These are phyloP conservation scores for Mallotus villosus DNA, from an alignment of 2,797 vertebrate species.

Conservation along the genomic window DNA sequence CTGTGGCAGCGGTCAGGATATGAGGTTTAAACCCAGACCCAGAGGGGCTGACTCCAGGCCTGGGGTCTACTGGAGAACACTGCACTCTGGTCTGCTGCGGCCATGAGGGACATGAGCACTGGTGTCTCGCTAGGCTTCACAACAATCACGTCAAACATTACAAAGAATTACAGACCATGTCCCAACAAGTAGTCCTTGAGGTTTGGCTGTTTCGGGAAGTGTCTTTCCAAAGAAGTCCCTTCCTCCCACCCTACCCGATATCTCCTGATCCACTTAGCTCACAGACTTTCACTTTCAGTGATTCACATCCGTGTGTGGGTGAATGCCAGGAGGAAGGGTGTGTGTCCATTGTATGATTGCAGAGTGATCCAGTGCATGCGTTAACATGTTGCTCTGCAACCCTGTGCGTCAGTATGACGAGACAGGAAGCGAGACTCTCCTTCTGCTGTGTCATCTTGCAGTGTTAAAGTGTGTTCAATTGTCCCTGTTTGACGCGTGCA, in stretches of 20 bases:
- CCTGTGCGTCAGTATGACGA: neutral
- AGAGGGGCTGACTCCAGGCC: neutral
- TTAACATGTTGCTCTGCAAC: conserved; percentile 22
- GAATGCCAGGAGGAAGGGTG: neutral
- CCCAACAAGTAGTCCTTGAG: no score
- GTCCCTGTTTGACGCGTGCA: no score
- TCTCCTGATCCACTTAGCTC: neutral
- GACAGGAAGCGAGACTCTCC: neutral
- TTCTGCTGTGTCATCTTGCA: neutral
- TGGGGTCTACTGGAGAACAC: conserved; percentile 8
- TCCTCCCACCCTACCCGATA: neutral
- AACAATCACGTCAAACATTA: no score
- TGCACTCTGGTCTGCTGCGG: neutral
- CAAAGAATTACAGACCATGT: no score
- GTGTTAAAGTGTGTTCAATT: no score
- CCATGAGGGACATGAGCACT: neutral
- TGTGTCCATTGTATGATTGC: conserved; percentile 7
- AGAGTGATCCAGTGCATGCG: conserved; percentile 13
- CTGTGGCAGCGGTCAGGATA: conserved; percentile 67
- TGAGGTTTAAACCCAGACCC: conserved; percentile 49
- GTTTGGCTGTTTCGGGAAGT: neutral
- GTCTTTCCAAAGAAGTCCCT: neutral
- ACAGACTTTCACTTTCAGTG: neutral
- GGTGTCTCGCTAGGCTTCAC: no score
- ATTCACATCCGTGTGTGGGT: conserved; percentile 1